These are phyloP conservation scores for Calliopum simillimum DNA, from an alignment of 2,888 invertebrate genomes.

Conservation along the genomic window DNA sequence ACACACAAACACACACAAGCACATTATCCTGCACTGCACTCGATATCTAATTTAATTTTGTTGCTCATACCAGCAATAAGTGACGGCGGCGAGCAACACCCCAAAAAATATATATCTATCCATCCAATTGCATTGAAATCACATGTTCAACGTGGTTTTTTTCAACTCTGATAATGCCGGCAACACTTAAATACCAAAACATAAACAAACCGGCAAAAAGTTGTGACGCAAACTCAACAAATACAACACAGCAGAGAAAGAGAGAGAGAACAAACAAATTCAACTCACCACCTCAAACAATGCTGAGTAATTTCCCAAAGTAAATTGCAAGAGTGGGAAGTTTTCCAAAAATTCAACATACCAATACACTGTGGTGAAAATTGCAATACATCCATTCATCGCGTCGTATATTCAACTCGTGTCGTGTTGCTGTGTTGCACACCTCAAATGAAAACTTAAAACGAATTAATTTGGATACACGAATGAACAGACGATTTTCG, in stretches of 20 bases:
- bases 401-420: slow-evolving; percentile 1
- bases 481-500: slow-evolving; percentile 17
- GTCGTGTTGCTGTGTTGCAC: background rate
- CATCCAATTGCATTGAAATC: slow-evolving; percentile 1
- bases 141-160: slow-evolving; percentile 11
- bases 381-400: background rate
- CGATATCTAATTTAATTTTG: slow-evolving; percentile 30
- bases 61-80: background rate
- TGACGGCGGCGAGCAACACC: slow-evolving; percentile 30
- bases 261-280: background rate
- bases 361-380: slow-evolving; percentile 3
- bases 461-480: slow-evolving; percentile 10
- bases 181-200: slow-evolving; percentile 49
- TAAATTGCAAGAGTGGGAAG: no score
- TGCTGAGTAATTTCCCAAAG: slow-evolving; percentile 3
- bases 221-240: slow-evolving; percentile 46
- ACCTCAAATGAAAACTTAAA: slow-evolving; percentile 21
- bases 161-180: slow-evolving; percentile 46
- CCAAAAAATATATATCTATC: slow-evolving; percentile 11
- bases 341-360: no score
- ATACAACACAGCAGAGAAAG: slow-evolving; percentile 38
- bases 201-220: slow-evolving; percentile 63
- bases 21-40: background rate
- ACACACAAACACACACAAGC: background rate
- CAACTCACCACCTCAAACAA: background rate